Evolutionary conservation across 2,113 vertebrate genomes (phyloP), one percentile per base, ranked within the genome.

Genomic region (Potamarius usumacintae): DNA sequence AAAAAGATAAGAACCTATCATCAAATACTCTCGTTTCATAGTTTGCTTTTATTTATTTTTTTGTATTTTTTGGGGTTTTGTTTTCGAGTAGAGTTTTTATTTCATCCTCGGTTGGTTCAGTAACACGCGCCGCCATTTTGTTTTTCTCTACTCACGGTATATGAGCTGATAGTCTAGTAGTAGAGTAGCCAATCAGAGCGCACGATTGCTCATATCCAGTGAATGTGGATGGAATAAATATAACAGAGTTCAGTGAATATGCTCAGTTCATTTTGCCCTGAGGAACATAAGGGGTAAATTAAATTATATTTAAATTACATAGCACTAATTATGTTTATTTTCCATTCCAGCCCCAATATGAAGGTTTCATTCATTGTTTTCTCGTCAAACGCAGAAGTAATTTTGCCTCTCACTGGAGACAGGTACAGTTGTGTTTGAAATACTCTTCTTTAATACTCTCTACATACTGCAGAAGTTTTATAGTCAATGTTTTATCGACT

Each of bases 351-450:
- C 93, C 97, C 97, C 55, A 95, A 96, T 60, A 97, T 97, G 96
- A 97, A 96, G 91, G 92, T 99, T 30, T 99, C 97, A 0, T 98
- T 98, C 90, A 98, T 99, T 53, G 97, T 98, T 53, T 99, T 99
- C 94, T 98, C 98, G 15, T 93, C 95, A 48, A 91, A 90, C 91
- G 97, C 97, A 3, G 91, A 91, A 0, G 87, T 96, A 87, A 95
- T 98, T 88, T 92, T 99, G 91, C 95, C 96, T 34, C 94, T 99
- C 88, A 99, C 98, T 22, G 97, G 97, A 96, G 95, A 98, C 95
- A 97, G 97, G 98, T 99, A 93, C 27, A 90, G 92, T 95, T 84
- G 20, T 72, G 55, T 10, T 81, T 25, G 18, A 82, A 48, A n/a
- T 42, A 42, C 20, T 84, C 42, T 20, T 72, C 11, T 69, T 6